Conservation (phyloP, 2,113 vertebrate species). For the Antennarius striatus region DNA sequence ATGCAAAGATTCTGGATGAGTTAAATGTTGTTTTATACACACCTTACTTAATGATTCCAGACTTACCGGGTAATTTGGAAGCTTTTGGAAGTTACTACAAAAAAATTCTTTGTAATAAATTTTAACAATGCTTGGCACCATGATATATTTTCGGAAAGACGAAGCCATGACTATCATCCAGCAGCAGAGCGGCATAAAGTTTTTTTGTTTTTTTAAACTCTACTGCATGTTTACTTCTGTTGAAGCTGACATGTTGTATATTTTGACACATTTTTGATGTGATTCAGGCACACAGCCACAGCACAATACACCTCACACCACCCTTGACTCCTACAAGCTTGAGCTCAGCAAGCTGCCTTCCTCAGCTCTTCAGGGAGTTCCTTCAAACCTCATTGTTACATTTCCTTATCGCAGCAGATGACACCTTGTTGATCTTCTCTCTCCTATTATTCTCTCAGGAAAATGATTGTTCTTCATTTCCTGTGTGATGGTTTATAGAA, state of each 20-base stretch:
- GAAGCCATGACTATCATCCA: slow-evolving; percentile 5
- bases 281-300: slow-evolving; percentile 1
- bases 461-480: slow-evolving; percentile 64
- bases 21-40: too few species aligned
- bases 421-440: slow-evolving; percentile 73
- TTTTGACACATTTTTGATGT: slow-evolving; percentile 23
- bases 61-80: background rate
- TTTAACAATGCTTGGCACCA: slow-evolving; percentile 24
- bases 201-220: background rate
- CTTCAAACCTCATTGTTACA: slow-evolving; percentile 68
- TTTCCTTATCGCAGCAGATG: slow-evolving; percentile 68
- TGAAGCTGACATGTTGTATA: background rate
- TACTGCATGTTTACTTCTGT: slow-evolving; percentile 5
- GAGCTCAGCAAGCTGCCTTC: slow-evolving; percentile 36
- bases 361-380: slow-evolving; percentile 56
- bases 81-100: background rate
- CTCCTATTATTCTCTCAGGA: slow-evolving; percentile 62
- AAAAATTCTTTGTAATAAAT: background rate
- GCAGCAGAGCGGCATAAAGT: slow-evolving; percentile 5
- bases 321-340: slow-evolving; percentile 35
- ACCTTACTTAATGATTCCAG: too few species aligned
- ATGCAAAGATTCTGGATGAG: too few species aligned
- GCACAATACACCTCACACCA: slow-evolving; percentile 17
- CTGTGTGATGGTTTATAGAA: slow-evolving; percentile 58
- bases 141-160: background rate